These are phyloP conservation scores for Periplaneta americana DNA, from an alignment of 1,140 invertebrate genomes.

Conservation along the genomic window DNA sequence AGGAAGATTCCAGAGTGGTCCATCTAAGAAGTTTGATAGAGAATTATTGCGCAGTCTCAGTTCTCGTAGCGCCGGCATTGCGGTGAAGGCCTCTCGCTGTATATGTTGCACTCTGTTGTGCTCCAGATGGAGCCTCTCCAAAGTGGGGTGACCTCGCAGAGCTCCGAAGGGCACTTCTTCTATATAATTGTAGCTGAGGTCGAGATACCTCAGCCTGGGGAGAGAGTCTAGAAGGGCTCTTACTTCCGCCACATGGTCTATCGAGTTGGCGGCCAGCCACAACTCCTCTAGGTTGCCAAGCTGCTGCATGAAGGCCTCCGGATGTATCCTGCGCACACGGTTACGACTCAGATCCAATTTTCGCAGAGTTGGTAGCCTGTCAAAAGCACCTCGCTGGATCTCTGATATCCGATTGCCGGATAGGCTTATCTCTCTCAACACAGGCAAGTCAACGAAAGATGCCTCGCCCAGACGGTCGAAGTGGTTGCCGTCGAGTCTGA, in stretches of 20 bases:
- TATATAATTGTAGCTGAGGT: slow-evolving; percentile 63
- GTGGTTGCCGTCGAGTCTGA: slow-evolving; percentile 64
- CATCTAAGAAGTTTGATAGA: slow-evolving; percentile 49
- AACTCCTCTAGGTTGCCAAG: slow-evolving; percentile 58
- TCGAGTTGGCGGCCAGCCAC: slow-evolving; percentile 66
- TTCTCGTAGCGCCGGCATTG: slow-evolving; percentile 75
- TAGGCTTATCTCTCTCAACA: slow-evolving; percentile 60
- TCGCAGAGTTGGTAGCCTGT: slow-evolving; percentile 65
- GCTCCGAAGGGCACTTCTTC: slow-evolving; percentile 67
- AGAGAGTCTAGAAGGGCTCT: slow-evolving; percentile 66
- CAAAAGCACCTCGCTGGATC: slow-evolving; percentile 70
- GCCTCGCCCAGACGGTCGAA: slow-evolving; percentile 66
- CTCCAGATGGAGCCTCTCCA: slow-evolving; percentile 75
- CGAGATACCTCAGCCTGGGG: slow-evolving; percentile 67
- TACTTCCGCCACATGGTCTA: slow-evolving; percentile 64
- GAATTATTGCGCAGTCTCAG: slow-evolving; percentile 74
- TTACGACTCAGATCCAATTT: slow-evolving; percentile 74
- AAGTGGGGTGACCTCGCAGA: slow-evolving; percentile 65
- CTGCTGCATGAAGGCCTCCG: slow-evolving; percentile 68
- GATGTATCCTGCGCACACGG: slow-evolving; percentile 66
- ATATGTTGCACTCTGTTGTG: slow-evolving; percentile 68
- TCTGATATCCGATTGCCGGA: slow-evolving; percentile 68
- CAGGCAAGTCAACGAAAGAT: slow-evolving; percentile 72
- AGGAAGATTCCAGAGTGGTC: slow-evolving; percentile 69
- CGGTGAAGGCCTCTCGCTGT: slow-evolving; percentile 66